Percentiles rank a stretch among this genome's conserved stretches.
These are phyloP conservation scores for Pitangus sulphuratus DNA, from an alignment of 2,797 vertebrate genomes.

Conservation along the genomic window DNA sequence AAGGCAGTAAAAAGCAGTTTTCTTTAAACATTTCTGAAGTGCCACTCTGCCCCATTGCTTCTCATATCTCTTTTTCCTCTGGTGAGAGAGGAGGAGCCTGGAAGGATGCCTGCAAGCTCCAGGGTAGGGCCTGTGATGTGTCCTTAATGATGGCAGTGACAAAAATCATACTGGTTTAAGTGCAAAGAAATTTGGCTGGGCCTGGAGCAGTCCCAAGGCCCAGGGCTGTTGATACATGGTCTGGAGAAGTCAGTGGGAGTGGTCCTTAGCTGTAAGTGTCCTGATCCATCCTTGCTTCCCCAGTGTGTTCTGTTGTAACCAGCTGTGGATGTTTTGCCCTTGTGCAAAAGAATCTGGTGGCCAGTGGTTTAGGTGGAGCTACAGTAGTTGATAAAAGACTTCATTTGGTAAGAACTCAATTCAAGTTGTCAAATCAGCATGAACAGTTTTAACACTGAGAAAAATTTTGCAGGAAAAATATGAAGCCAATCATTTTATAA, in stretches of 20 bases:
- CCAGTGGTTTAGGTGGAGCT: slow-evolving; percentile 64
- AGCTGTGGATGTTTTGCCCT: slow-evolving; percentile 58
- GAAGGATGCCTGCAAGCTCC: neutral
- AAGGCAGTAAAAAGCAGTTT: neutral
- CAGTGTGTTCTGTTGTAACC: slow-evolving; percentile 41
- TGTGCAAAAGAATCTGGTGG: slow-evolving; percentile 60
- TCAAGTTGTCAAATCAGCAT: slow-evolving; percentile 42
- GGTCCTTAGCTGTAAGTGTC: neutral
- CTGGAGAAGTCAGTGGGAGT: neutral
- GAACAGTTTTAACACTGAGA: neutral
- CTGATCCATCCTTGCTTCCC: slow-evolving; percentile 21
- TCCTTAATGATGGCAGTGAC: neutral
- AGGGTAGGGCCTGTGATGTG: neutral
- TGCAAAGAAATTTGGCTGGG: neutral
- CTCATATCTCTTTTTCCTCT: neutral
- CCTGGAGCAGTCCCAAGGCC: neutral
- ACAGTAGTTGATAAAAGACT: slow-evolving; percentile 70
- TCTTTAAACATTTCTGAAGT: neutral
- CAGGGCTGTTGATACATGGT: neutral
- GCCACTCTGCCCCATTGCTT: neutral
- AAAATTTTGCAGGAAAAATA: slow-evolving; percentile 29
- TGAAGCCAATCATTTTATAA: neutral
- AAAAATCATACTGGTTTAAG: neutral
- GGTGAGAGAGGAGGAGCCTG: neutral
- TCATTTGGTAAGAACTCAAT: slow-evolving; percentile 55